phyloP scores from a whole-genome alignment of 2,888 invertebrate species.

The Drosophila fulvimacula region DNA sequence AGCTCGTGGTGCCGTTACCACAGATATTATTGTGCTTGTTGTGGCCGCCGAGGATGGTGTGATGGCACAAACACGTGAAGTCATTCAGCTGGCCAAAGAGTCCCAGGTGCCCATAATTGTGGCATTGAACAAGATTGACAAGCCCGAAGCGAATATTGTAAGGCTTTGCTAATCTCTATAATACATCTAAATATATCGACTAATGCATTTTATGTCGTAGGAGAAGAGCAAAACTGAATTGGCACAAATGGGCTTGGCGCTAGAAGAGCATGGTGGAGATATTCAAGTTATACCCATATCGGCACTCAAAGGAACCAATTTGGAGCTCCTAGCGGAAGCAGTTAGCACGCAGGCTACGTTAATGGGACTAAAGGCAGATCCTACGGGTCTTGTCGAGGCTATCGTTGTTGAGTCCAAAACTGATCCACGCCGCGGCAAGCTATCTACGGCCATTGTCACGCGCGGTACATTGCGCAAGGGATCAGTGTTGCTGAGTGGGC shows the following conservation, averaged over 20 bases:
- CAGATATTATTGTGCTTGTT: conserved; percentile 97
- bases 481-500: conserved; percentile 92
- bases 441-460: conserved; percentile 93
- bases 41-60: conserved; percentile 99
- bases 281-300: conserved; percentile 96
- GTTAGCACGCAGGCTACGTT: conserved; percentile 93
- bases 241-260: conserved; percentile 90
- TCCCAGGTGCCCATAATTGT: conserved; percentile 97
- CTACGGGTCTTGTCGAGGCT: conserved; percentile 93
- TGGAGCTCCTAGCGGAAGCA: conserved; percentile 92
- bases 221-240: conserved; percentile 91
- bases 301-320: conserved; percentile 92
- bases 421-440: conserved; percentile 89
- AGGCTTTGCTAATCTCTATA: conserved; percentile 79
- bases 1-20: conserved; percentile 95
- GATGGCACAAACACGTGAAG: conserved; percentile 98
- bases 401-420: conserved; percentile 94
- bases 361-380: conserved; percentile 94
- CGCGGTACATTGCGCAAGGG: conserved; percentile 94
- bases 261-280: conserved; percentile 96
- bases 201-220: conserved; percentile 84
- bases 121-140: conserved; percentile 99
- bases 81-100: conserved; percentile 93
- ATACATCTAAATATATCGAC: neutral
- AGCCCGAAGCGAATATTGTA: conserved; percentile 95